Base-by-base conservation (phyloP, 2,113 vertebrate genomes). In the Rhea pennata region DNA sequence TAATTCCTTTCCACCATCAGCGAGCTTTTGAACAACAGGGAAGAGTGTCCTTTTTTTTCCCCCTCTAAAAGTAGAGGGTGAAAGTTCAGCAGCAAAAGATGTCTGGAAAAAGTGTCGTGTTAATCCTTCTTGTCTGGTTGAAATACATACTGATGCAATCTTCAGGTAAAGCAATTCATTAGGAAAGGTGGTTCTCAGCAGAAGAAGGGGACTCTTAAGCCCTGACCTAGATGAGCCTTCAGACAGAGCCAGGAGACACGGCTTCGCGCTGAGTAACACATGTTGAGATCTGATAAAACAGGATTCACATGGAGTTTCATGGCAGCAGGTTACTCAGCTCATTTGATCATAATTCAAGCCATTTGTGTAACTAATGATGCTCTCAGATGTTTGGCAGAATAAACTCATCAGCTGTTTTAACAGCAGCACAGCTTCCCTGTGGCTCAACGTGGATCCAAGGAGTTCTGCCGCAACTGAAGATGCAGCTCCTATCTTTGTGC, bases 351-450 rank as follows among this genome's bases (percentile, higher is more conserved):
- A 96, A 86, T 46, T 96, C 96, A 95, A 96, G 85, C 90, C 81
- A 94, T 97, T 97, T 96, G 92, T 97, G 92, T 97, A 95, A 96
- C 96, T 98, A 98, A 96, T 96, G 91, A 92, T 95, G 88, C 94
- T 91, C 72, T 74, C 95, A 98, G 95, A 96, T 97, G 90, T 97
- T 97, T 97, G 97, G 96, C 95, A 97, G 93, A 92, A 95, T 91
- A 96, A 97, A 95, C 91, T 93, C 96, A 96, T 96, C 91, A 96
- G 89, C 83, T 67, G 5, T 96, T 96, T 97, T 95, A 97, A 95
- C 81, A 97, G 88, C 91, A 80, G 76, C 90, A 78, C 61, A 84
- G 91, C 66, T 86, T 96, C 95, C 95, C 87, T 46, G 66, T 40
- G 93, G 65, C 72, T 89, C 87, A 69, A 71, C 44, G 14, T 31